Conservation (phyloP, 1,140 invertebrate genomes). For the Drosophila quadrilineata region DNA sequence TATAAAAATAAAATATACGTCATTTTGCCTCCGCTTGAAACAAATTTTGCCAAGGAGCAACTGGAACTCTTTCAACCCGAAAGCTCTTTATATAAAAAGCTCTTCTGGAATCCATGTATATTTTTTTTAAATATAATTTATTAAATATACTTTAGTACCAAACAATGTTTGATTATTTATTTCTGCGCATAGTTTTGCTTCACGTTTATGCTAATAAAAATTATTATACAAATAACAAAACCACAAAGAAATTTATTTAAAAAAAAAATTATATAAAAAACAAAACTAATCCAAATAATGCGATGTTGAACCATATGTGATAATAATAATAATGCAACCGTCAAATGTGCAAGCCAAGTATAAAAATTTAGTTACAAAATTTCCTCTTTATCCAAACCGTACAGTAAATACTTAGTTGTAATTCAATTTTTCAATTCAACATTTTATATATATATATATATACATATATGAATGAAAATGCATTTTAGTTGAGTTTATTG, state of each 20-base stretch:
- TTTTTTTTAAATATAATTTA: slow-evolving; percentile 10
- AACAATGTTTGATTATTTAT: slow-evolving; percentile 7
- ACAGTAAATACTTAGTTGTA: slow-evolving; percentile 78
- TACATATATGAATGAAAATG: slow-evolving; percentile 71
- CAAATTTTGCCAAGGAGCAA: slow-evolving; percentile 1
- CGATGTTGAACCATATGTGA: slow-evolving; percentile 59
- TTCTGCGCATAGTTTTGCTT: slow-evolving; percentile 69
- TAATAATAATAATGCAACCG: slow-evolving; percentile 62
- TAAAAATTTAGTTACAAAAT: slow-evolving; percentile 81
- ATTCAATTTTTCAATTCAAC: slow-evolving; percentile 73
- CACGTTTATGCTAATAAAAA: slow-evolving; percentile 51
- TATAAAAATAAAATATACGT: not conserved
- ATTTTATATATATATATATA: too few species aligned
- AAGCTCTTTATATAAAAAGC: not conserved
- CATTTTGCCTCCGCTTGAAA: not conserved
- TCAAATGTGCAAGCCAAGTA: slow-evolving; percentile 75
- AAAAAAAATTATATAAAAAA: slow-evolving; percentile 14
- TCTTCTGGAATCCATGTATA: slow-evolving; percentile 6
- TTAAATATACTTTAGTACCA: slow-evolving; percentile 8
- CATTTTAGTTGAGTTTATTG: slow-evolving; percentile 79
- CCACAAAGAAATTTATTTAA: too few species aligned
- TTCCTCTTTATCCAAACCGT: slow-evolving; percentile 81
- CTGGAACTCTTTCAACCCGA: slow-evolving; percentile 2
- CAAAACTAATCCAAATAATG: slow-evolving; percentile 56
- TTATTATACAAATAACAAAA: slow-evolving; percentile 15